Evolutionary conservation across 2,113 vertebrate species (phyloP).

Genomic region (Grammomys surdaster): DNA sequence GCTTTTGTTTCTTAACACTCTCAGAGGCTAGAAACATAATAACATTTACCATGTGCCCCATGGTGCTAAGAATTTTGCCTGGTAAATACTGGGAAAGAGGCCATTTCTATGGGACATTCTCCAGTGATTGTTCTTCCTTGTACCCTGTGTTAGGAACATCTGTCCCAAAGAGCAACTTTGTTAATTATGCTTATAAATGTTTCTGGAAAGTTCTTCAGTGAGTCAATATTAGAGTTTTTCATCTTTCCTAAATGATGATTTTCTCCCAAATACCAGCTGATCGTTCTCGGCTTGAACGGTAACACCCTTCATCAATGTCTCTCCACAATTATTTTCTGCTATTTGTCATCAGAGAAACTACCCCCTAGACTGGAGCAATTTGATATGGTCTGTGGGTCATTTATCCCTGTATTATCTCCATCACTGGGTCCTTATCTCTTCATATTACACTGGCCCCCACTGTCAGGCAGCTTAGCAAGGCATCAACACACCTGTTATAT

Average conservation of each 20-base stretch:
- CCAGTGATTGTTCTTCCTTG: background rate
- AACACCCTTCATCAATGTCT: background rate
- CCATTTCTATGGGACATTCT: slow-evolving; percentile 27
- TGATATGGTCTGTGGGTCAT: background rate
- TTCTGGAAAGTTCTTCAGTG: slow-evolving; percentile 41
- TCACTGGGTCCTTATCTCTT: background rate
- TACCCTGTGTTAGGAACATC: background rate
- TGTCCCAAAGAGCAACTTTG: background rate
- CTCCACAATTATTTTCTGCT: background rate
- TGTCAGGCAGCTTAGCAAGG: background rate
- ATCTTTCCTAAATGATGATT: background rate
- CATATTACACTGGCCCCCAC: background rate
- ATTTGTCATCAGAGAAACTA: slow-evolving; percentile 15
- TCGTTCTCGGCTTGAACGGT: background rate
- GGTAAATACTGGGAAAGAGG: background rate
- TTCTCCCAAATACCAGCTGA: background rate
- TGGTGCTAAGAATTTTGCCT: slow-evolving; percentile 22
- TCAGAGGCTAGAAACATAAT: background rate
- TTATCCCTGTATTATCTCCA: background rate
- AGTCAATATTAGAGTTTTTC: background rate
- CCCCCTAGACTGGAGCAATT: slow-evolving; percentile 3
- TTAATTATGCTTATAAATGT: slow-evolving; percentile 20
- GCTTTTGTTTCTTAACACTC: background rate
- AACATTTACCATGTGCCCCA: background rate
- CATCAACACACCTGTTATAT: background rate